Evolutionary conservation across 2,888 invertebrate genomes (phyloP), one percentile per base, ranked within the genome.

Genomic region (Caenorhabditis drosophilae): DNA sequence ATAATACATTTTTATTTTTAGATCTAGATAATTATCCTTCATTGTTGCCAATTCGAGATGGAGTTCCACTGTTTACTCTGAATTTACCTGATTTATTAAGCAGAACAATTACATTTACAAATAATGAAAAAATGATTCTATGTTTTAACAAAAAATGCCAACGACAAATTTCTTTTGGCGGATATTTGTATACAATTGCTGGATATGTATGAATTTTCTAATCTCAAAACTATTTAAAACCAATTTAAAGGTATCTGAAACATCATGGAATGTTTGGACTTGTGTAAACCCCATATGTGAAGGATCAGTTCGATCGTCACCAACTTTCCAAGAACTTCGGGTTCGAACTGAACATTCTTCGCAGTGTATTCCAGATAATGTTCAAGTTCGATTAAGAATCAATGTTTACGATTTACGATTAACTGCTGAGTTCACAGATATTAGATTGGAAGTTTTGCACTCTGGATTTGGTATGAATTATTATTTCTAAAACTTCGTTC

Each of bases 351-450:
- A 47, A 1, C 74, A 74, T 53, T 1, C 11, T 7, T 36, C n/a
- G 2, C n/a, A 31, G 1, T 74, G 74, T 42, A 1, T 27, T 0
- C 40, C 57, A 18, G 74, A 74, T 45, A 66, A 69, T 4, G 20
- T 48, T 16, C 71, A 74, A 61, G 53, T 73, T n/a, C 56, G 61
- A 2, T 50, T 71, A 0, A 35, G 75, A 23, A 59, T 76, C 38
- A 67, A 57, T 23, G 56, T 75, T 45, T 75, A 70, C 38, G 74
- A 76, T 34, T 44, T 71, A 1, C 57, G 73, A 9, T 52, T 76
- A n/a, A 50, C 68, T 56, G 66, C 70, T 12, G 76, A 76, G 42
- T 76, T 75, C 70, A 75, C 73, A 1, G 74, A 74, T 31, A 36
- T 41, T 18, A 42, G 53, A 9, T 34, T 70, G 3, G 54, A 48